phyloP scores from a whole-genome alignment of 53 echinoderm and acorn worm genomes.

The Holothuria scabra region DNA sequence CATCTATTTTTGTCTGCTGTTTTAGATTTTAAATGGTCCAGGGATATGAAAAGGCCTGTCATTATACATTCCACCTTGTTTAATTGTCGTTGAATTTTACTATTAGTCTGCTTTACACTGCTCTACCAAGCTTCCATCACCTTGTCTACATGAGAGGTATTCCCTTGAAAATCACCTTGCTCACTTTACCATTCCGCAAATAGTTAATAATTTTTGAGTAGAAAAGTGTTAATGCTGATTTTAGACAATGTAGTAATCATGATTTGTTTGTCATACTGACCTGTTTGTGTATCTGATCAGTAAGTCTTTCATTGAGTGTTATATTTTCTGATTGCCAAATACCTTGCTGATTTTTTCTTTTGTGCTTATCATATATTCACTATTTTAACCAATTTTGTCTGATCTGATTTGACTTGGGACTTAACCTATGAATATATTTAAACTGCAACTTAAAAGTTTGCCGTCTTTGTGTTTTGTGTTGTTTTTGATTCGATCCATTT shows the following conservation, averaged over 20 bases:
- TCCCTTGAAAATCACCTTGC: background rate
- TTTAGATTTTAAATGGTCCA: too few relatives aligned
- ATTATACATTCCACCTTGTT: too few relatives aligned
- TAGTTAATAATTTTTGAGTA: background rate
- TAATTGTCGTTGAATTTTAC: too few relatives aligned
- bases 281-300: background rate
- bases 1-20: too few relatives aligned
- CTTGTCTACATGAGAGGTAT: background rate
- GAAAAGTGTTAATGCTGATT: background rate
- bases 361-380: background rate
- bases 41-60: too few relatives aligned
- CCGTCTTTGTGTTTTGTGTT: too few relatives aligned
- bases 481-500: too few relatives aligned
- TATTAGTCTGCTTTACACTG: background rate
- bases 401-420: background rate
- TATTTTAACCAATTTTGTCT: background rate
- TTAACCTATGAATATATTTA: too few relatives aligned
- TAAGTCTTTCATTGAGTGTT: slow-evolving; percentile 23
- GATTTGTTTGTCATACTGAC: background rate
- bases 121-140: background rate
- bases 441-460: too few relatives aligned
- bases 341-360: slow-evolving; percentile 7
- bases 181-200: background rate
- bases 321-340: slow-evolving; percentile 7
- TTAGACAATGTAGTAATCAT: background rate